Conservation (phyloP, 2,888 invertebrate genomes). For the Seira ritae region DNA sequence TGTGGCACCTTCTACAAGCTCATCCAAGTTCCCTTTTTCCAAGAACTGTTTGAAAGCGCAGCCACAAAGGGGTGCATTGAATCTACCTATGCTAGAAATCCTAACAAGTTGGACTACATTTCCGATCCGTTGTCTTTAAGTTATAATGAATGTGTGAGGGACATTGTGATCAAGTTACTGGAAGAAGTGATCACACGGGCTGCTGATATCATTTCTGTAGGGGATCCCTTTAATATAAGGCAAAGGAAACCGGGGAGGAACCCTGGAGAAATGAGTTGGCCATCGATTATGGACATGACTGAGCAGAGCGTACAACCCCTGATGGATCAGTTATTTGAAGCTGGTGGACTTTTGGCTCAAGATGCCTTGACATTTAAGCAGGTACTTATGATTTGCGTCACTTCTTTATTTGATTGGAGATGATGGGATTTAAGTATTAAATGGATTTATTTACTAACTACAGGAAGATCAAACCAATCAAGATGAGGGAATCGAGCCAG, state of each 20-base stretch:
- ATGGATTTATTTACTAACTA: background rate
- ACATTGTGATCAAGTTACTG: slow-evolving; percentile 60
- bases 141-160: slow-evolving; percentile 22
- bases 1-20: slow-evolving; percentile 52
- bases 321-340: slow-evolving; percentile 61
- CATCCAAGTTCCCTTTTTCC: slow-evolving; percentile 56
- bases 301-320: slow-evolving; percentile 58
- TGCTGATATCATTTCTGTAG: slow-evolving; percentile 62
- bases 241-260: background rate
- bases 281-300: slow-evolving; percentile 51
- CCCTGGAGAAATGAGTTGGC: background rate
- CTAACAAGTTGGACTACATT: background rate
- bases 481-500: slow-evolving; percentile 55
- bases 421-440: background rate
- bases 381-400: slow-evolving; percentile 27
- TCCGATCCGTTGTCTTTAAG: background rate
- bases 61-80: slow-evolving; percentile 48
- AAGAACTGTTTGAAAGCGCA: slow-evolving; percentile 44
- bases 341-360: slow-evolving; percentile 53
- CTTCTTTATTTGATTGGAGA: background rate
- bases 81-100: background rate
- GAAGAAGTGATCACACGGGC: slow-evolving; percentile 64
- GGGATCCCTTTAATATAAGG: slow-evolving; percentile 67
- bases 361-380: slow-evolving; percentile 45
- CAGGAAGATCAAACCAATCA: slow-evolving; percentile 36